Conservation (phyloP, 2,113 vertebrate genomes). For the Butorides virescens region DNA sequence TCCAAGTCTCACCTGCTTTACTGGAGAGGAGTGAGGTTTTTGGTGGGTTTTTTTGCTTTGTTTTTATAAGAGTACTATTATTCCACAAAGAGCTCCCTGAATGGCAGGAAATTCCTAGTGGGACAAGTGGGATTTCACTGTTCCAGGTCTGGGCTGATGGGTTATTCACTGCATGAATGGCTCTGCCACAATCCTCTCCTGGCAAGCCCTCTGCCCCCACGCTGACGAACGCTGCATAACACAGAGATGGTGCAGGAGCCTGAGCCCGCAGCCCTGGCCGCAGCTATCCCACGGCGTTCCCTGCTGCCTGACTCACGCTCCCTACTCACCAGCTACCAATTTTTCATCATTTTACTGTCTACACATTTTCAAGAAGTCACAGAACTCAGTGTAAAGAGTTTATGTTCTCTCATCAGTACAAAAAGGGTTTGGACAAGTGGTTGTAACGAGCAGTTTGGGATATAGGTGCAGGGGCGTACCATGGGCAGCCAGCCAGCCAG, state of each 20-base stretch:
- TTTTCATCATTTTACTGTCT: neutral
- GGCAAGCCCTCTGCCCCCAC: neutral
- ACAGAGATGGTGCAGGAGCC: neutral
- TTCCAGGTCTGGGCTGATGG: neutral
- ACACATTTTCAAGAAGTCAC: neutral
- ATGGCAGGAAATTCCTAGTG: neutral
- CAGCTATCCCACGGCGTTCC: accelerated
- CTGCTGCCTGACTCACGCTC: neutral
- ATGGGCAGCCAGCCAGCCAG: neutral
- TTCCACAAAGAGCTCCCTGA: neutral
- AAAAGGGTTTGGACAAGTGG: neutral
- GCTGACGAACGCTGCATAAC: neutral
- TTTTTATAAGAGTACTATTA: neutral
- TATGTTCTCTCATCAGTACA: neutral
- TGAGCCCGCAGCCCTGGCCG: neutral
- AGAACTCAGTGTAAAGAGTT: neutral
- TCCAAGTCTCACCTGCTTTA: neutral
- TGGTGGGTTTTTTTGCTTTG: neutral
- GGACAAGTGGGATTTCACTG: neutral
- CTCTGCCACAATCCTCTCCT: neutral
- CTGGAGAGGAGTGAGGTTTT: neutral
- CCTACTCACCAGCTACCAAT: neutral
- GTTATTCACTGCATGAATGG: neutral
- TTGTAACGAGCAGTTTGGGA: neutral
- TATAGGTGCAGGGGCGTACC: neutral